Percentiles rank a stretch among this genome's conserved stretches.
Evolutionary conservation across 2,797 vertebrate species (phyloP).

Genomic region (Linurgus olivaceus): DNA sequence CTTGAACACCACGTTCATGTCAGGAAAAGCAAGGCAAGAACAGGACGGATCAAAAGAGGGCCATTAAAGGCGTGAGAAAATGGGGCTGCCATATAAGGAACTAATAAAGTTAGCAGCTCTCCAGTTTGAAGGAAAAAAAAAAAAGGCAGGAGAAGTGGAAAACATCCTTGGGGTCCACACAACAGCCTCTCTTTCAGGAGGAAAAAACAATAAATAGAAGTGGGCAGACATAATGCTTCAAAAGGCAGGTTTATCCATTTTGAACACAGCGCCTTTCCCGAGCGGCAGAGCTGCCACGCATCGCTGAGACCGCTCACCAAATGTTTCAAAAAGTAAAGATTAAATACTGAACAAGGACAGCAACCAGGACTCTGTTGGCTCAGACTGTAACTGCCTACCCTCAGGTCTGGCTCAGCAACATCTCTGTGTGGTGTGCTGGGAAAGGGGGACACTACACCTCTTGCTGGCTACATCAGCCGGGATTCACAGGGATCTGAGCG

Average conservation of each 20-base stretch:
- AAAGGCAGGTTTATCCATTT: neutral
- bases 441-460: neutral
- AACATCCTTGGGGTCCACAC: neutral
- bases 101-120: constrained; percentile 42
- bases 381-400: fast-evolving
- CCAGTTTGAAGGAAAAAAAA: neutral
- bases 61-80: constrained; percentile 54
- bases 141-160: neutral
- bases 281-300: neutral
- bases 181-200: neutral
- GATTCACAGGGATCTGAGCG: fast-evolving
- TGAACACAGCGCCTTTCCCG: fast-evolving
- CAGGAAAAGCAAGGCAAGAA: neutral
- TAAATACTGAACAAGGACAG: neutral
- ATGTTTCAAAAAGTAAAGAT: neutral
- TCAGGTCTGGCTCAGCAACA: neutral
- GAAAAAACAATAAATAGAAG: neutral
- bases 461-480: fast-evolving
- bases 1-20: neutral
- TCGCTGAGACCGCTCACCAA: fast-evolving
- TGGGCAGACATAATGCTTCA: neutral
- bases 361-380: neutral
- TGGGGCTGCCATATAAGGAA: constrained; percentile 29
- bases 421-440: neutral
- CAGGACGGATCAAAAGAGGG: constrained; percentile 31